These are phyloP conservation scores for Pristionchus arcanus DNA, from an alignment of 2,888 invertebrate species.

Conservation along the genomic window DNA sequence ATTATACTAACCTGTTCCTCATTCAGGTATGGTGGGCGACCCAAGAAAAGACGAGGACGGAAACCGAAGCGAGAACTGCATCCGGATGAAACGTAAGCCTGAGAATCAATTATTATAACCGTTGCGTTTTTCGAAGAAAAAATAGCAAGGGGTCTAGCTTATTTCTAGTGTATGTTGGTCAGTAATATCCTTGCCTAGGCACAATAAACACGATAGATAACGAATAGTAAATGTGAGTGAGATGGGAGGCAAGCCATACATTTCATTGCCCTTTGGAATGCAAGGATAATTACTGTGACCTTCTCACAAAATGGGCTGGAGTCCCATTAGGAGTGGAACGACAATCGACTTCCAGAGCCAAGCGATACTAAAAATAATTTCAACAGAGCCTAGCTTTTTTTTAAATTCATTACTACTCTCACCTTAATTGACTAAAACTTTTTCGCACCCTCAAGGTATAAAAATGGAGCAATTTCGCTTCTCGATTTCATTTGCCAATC, in stretches of 20 bases:
- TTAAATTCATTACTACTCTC: no score
- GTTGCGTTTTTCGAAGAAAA: no score
- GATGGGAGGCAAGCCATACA: background rate
- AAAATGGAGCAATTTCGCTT: no score
- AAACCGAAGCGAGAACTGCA: constrained; percentile 47
- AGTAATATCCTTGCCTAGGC: no score
- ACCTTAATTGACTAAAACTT: no score
- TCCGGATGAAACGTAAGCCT: constrained; percentile 48
- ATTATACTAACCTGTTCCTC: background rate
- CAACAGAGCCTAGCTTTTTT: no score
- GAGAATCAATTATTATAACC: background rate
- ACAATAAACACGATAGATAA: background rate
- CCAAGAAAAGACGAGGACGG: constrained; percentile 50
- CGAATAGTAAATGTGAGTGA: background rate
- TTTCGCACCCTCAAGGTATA: no score
- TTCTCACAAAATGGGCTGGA: background rate
- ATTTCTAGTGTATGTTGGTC: no score
- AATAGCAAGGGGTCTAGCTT: no score
- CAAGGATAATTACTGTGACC: background rate
- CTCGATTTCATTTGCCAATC: no score
- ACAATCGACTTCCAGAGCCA: background rate
- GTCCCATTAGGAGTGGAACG: background rate
- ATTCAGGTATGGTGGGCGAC: background rate
- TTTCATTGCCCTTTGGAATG: background rate
- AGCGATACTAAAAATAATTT: no score